These are phyloP conservation scores for Xenopus borealis DNA, from an alignment of 2,113 vertebrate species.

Conservation along the genomic window DNA sequence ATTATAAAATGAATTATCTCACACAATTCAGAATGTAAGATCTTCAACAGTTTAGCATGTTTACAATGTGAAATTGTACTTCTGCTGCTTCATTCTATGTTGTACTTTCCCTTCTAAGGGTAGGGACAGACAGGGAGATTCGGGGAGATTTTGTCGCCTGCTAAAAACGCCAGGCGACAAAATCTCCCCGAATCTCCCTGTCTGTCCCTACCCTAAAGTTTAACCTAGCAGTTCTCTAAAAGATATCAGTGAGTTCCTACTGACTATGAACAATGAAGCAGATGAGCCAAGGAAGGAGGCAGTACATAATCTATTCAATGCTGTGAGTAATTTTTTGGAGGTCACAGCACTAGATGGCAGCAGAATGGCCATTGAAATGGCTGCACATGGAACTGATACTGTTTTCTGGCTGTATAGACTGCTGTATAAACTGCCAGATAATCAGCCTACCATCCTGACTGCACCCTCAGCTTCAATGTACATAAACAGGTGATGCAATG, in stretches of 20 bases:
- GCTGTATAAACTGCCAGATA: conserved; percentile 64
- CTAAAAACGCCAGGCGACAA: too few species aligned
- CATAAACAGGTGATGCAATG: conserved; percentile 73
- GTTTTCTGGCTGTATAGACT: conserved; percentile 57
- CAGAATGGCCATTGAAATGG: conserved; percentile 6
- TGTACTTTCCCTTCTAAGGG: conserved; percentile 55
- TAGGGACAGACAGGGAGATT: too few species aligned
- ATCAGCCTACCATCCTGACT: conserved; percentile 67
- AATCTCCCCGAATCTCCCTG: too few species aligned
- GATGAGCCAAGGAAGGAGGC: conserved; percentile 60
- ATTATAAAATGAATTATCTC: too few species aligned
- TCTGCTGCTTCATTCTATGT: background rate
- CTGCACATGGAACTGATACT: conserved; percentile 47
- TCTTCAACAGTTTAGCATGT: too few species aligned
- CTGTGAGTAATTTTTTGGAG: conserved; percentile 80
- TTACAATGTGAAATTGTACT: too few species aligned
- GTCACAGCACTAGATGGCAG: conserved; percentile 58
- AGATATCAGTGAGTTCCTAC: conserved; percentile 73
- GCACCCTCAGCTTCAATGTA: conserved; percentile 77
- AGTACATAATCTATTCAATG: conserved; percentile 70
- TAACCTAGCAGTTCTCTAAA: conserved; percentile 68
- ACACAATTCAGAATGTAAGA: too few species aligned
- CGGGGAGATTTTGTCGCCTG: too few species aligned
- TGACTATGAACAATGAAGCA: conserved; percentile 54
- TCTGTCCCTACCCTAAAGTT: too few species aligned